Conservation (phyloP, 2,797 vertebrate genomes). For the Mus spretus region DNA sequence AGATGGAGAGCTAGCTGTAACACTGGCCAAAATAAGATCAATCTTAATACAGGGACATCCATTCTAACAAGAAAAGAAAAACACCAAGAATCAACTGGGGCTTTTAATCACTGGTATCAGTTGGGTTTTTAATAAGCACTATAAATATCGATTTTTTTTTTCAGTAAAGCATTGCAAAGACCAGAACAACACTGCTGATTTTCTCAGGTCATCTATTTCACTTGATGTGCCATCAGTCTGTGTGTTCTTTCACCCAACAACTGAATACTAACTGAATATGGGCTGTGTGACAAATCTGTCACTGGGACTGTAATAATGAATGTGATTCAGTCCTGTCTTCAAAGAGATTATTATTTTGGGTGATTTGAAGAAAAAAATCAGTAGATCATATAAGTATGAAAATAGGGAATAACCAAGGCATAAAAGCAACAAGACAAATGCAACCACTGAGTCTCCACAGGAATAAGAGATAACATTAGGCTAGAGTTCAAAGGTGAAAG, state of each 20-base stretch:
- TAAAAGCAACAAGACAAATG: background rate
- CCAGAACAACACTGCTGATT: conserved; percentile 36
- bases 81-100: background rate
- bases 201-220: conserved; percentile 2
- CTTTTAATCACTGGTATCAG: conserved; percentile 15
- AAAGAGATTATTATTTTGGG: background rate
- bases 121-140: conserved; percentile 54
- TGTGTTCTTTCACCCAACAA: conserved; percentile 43
- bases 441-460: background rate
- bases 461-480: background rate
- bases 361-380: background rate
- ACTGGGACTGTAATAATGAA: background rate
- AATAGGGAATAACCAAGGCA: conserved; percentile 11
- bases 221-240: background rate
- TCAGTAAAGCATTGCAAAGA: conserved; percentile 31
- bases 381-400: background rate
- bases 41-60: conserved; percentile 31
- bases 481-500: background rate
- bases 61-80: conserved; percentile 32
- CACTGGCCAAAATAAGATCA: conserved; percentile 25
- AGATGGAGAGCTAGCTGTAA: conserved; percentile 41
- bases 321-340: background rate
- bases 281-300: background rate
- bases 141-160: conserved; percentile 53
- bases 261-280: background rate